Base-by-base conservation (phyloP, 2,797 vertebrate species). In the Chromis chromis region DNA sequence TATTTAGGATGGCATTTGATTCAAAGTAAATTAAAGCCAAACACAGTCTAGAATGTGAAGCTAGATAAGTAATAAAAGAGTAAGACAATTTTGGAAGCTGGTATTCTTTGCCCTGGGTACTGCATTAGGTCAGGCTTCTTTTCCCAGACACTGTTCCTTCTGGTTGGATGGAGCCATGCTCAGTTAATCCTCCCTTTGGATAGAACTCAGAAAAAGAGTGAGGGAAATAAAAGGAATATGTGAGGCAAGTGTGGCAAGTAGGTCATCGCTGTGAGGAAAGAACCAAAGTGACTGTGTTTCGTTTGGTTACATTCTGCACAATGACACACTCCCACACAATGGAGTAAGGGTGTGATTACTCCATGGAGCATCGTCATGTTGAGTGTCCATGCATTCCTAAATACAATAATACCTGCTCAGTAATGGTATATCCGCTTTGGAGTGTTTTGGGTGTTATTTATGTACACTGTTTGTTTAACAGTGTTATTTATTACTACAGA, bases 141-240 rank as follows among this genome's bases (percentile, higher is more conserved):
- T 84, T 88, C 69, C 84, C 84, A 90, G 88, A 88, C 84, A 84
- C 60, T 58, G 74, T 83, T 89, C 73, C 81, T 91, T 90, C 82
- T 86, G 88, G 88, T 88, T 86, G 88, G 79, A 73, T 92, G 82
- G 76, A 89, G 66, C 53, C 25, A 10, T 74, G 46, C 65, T 88
- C 69, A 70, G 74, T 78, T 78, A 82, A 86, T 82, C 82, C 74
- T 39, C 40, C 84, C 74, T 85, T 83, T 85, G 71, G 87, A 87
- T 78, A 86, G 54, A 88, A 66, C 55, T 84, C 64, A 72, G 64
- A 72, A 74, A 74, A 64, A 40, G 9, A 84, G 52, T 68, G 40
- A 70, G 64, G 79, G 63, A 74, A 81, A 78, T 74, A 70, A 83
- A 85, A 80, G 58, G 67, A 84, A 73, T 73, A 73, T 81, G 58